A percentile compares a stretch with the other conserved stretches of the same genome.
phyloP scores from a whole-genome alignment of 2,113 vertebrate genomes.

The western clawed frog (Xenopus tropicalis) region DNA sequence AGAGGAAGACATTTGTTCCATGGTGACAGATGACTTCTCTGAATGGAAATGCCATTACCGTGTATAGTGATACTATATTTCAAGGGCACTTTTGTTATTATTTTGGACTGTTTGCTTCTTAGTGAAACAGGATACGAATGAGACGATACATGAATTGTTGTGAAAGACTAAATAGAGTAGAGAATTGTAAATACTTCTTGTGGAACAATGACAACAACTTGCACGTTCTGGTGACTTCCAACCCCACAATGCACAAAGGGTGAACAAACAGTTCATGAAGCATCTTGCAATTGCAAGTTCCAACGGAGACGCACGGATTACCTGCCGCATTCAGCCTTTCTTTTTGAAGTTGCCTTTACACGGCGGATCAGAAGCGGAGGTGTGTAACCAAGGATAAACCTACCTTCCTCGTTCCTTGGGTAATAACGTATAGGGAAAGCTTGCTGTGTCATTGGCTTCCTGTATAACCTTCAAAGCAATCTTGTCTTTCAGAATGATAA shows the following conservation, averaged over 20 bases:
- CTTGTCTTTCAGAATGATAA: background rate
- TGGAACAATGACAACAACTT: slow-evolving; percentile 11
- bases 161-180: background rate
- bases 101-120: background rate
- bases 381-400: slow-evolving; percentile 33
- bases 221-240: slow-evolving; percentile 1
- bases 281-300: slow-evolving; percentile 32
- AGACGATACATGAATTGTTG: background rate
- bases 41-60: too few species aligned
- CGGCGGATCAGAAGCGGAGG: slow-evolving; percentile 33
- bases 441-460: slow-evolving; percentile 11
- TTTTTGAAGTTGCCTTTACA: slow-evolving; percentile 36
- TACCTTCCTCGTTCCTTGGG: background rate
- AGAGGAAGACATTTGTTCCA: too few species aligned
- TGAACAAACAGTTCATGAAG: slow-evolving; percentile 36
- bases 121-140: background rate
- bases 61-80: too few species aligned
- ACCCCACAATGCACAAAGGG: slow-evolving; percentile 16
- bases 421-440: slow-evolving; percentile 5
- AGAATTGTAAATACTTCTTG: background rate
- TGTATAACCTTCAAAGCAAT: slow-evolving; percentile 11
- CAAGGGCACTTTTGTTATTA: background rate
- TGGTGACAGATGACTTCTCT: too few species aligned
- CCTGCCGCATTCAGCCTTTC: slow-evolving; percentile 16
- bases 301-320: slow-evolving; percentile 20